Evolutionary conservation across 2,797 vertebrate genomes (phyloP), one percentile per base, ranked within the genome.

Genomic region (Percopsis omiscomaycus): DNA sequence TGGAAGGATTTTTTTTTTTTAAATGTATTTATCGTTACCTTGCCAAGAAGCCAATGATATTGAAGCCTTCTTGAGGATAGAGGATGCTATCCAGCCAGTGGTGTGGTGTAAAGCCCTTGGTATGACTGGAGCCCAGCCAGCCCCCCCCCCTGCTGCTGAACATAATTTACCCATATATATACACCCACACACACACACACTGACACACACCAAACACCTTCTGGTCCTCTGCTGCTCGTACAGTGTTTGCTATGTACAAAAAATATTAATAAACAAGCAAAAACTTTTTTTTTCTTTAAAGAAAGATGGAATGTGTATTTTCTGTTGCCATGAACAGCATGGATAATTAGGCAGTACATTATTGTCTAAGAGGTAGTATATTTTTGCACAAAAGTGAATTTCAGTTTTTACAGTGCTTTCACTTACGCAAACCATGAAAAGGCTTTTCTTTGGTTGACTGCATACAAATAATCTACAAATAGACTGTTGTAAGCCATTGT

Each of bases 61-160:
- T 78, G 71, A 78, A 77, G 57, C 27, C 59, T 58, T 37, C 53
- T 47, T 15, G 10, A 64, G 65, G 55, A 30, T 69, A 45, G 65
- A 63, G 29, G 81, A 80, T 75, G 37, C 75, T 66, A 69, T 76
- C 80, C 72, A 55, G 68, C 75, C 22, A 29, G 74, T 27, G 73
- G 59, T 42, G 61, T 75, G 77, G 69, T 70, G 70, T 68, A 70
- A 79, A 69, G 72, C 44, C 73, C 77, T 76, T 75, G 55, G 47
- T 66, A 75, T 77, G 71, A 84, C 79, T 67, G 73, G 64, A 85
- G 72, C 55, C 51, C 73, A 83, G 79, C 80, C 81, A 72, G 80
- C 74, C 59, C 83, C 78, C 92, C 82, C 92, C 92, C 91, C 93
- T 96, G 95, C 94, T 95, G 93, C 92, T 90, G 84, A 86, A 88